These are phyloP conservation scores for Oreochromis mossambicus DNA, from an alignment of 2,797 vertebrate genomes.

Conservation along the genomic window DNA sequence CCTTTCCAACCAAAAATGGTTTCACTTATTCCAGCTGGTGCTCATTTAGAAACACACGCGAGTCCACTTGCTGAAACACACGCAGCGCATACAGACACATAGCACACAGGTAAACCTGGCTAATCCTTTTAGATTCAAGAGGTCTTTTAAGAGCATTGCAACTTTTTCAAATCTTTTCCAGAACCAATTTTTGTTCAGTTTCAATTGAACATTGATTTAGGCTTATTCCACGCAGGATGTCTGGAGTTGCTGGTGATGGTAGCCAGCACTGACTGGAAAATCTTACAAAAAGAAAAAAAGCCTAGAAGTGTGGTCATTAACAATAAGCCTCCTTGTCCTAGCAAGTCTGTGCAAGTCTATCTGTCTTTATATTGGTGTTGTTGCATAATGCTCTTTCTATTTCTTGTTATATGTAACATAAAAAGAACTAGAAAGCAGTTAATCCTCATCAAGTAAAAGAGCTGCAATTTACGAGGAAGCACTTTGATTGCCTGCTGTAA, in stretches of 20 bases:
- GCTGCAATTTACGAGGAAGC: background rate
- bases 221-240: background rate
- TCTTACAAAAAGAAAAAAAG: background rate
- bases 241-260: conserved; percentile 16
- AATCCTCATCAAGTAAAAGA: background rate
- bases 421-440: background rate
- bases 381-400: background rate
- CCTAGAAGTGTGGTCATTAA: conserved; percentile 8
- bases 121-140: conserved; percentile 14
- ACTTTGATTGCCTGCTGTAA: background rate
- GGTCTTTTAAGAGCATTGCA: conserved; percentile 3
- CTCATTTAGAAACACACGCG: conserved; percentile 12
- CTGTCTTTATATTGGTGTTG: conserved; percentile 5
- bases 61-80: conserved; percentile 8
- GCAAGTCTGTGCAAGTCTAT: background rate
- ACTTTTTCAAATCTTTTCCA: background rate
- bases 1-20: conserved; percentile 14
- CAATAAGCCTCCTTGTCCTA: conserved; percentile 7
- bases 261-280: background rate
- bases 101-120: background rate
- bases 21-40: background rate
- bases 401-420: background rate
- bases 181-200: background rate
- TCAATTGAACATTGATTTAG: background rate
- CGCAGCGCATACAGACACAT: background rate